phyloP scores from a whole-genome alignment of 2,113 vertebrate species.

The Cavia porcellus region DNA sequence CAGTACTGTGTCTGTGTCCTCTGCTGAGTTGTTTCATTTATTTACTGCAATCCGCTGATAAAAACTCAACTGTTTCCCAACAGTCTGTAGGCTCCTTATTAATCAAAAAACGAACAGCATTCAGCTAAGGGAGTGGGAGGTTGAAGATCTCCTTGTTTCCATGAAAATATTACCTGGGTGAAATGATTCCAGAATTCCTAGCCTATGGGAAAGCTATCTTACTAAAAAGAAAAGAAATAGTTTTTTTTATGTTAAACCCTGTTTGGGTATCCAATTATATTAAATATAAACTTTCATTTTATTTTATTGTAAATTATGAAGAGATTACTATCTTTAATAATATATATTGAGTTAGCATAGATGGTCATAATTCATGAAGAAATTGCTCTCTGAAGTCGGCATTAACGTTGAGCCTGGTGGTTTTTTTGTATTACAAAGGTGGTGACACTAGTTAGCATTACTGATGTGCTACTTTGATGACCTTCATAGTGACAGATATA shows the following conservation, averaged over 20 bases:
- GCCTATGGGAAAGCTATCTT: conserved; percentile 67
- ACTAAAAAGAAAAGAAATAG: not conserved
- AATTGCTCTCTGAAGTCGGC: not conserved
- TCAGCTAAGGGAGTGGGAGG: not conserved
- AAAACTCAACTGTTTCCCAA: not conserved
- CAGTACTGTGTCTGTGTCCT: not conserved
- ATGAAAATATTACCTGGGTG: conserved; percentile 17
- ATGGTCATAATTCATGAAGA: conserved; percentile 51
- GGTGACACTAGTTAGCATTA: not conserved
- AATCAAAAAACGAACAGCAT: not conserved
- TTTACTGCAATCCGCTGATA: not conserved
- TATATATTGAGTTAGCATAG: conserved; percentile 65
- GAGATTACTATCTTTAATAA: conserved; percentile 70
- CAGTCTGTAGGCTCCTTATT: not conserved
- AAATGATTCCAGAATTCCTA: conserved; percentile 18
- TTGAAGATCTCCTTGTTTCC: not conserved
- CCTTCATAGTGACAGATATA: conserved; percentile 26
- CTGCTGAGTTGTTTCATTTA: not conserved
- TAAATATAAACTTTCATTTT: conserved; percentile 57
- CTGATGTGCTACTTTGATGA: not conserved
- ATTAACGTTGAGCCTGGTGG: not conserved
- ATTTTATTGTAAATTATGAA: conserved; percentile 81
- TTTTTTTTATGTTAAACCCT: conserved; percentile 60
- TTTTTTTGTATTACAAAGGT: conserved; percentile 51
- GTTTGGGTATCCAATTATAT: conserved; percentile 60